Base-by-base conservation (phyloP, 2,113 vertebrate genomes). In the Strix aluco region DNA sequence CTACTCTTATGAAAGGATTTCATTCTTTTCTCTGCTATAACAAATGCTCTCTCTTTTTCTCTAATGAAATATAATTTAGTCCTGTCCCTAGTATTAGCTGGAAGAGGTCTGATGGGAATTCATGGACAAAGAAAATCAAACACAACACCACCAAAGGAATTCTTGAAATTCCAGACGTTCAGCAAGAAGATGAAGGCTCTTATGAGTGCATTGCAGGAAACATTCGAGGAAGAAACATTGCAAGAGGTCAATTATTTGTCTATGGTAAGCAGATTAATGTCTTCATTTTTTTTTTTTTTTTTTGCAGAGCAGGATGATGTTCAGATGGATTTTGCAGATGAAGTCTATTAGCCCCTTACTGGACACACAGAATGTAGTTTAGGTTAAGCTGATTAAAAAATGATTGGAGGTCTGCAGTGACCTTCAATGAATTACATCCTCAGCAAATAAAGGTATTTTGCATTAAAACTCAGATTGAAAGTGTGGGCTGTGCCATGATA, bases 71-170 rank as follows among this genome's bases (percentile, higher is more conserved):
- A 38, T 92, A 94, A 98, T 96, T 96, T 94, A 99, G 99, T 95
- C 99, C 99, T 49, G 98, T 99, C 95, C 99, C 99, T 83, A 98
- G 96, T 49, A 99, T 99, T 92, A 99, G 97, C 65, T 99, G 99
- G 99, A 98, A 94, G 92, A 98, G 98, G 96, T 97, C 98, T 93
- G 98, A 99, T 92, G 98, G 98, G 96, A 98, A 93, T 55, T 94
- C 98, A 51, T 94, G 99, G 91, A 92, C 98, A 87, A 98, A 98
- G 94, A 99, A 99, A 98, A 98, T 98, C 66, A 97, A 98, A 70
- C 97, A 97, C 95, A 98, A 98, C 98, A 97, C 98, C 97, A 98
- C 97, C 67, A 98, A 98, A 52, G 98, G 98, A 78, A 97, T 98
- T 92, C 98, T 99, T 72, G 98, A 99, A 97, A 99, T 99, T 92